Conservation (phyloP, 2,888 invertebrate genomes). For the Morpho helenor region DNA sequence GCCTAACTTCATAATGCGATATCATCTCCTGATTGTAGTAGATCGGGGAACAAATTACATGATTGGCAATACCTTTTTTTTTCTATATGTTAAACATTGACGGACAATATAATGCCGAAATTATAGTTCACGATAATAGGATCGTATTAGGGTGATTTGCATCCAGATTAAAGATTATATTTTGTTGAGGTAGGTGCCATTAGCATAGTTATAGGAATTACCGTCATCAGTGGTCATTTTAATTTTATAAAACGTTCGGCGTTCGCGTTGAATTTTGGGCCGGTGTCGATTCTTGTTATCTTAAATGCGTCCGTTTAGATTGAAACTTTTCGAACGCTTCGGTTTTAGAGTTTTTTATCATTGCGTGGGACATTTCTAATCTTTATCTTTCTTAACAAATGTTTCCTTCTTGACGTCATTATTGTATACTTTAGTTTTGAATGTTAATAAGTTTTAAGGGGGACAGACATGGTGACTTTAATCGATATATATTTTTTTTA, state of each 20-base stretch:
- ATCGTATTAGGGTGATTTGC: slow-evolving; percentile 78
- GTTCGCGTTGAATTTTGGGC: slow-evolving; percentile 17
- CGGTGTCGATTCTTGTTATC: slow-evolving; percentile 21
- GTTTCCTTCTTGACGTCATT: slow-evolving; percentile 5
- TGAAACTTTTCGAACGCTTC: slow-evolving; percentile 2
- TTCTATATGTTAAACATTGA: slow-evolving; percentile 77
- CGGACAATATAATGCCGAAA: slow-evolving; percentile 77
- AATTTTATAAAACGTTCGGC: slow-evolving; percentile 54
- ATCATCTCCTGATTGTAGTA: slow-evolving; percentile 69
- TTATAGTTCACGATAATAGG: slow-evolving; percentile 76
- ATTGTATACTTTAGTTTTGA: neutral
- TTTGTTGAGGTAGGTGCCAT: slow-evolving; percentile 73
- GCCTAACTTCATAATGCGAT: slow-evolving; percentile 57
- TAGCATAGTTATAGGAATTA: slow-evolving; percentile 77
- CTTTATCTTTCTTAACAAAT: slow-evolving; percentile 10
- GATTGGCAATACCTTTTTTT: slow-evolving; percentile 69
- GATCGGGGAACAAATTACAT: slow-evolving; percentile 73
- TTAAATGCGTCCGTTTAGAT: slow-evolving; percentile 25
- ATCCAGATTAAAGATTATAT: slow-evolving; percentile 78
- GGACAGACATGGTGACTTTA: no score
- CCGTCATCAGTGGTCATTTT: slow-evolving; percentile 69
- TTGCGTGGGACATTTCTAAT: neutral
- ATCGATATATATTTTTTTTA: no score
- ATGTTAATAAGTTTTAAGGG: no score
- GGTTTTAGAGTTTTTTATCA: neutral